Evolutionary conservation across 2,113 vertebrate species (phyloP).

Genomic region (Albula glossodonta): DNA sequence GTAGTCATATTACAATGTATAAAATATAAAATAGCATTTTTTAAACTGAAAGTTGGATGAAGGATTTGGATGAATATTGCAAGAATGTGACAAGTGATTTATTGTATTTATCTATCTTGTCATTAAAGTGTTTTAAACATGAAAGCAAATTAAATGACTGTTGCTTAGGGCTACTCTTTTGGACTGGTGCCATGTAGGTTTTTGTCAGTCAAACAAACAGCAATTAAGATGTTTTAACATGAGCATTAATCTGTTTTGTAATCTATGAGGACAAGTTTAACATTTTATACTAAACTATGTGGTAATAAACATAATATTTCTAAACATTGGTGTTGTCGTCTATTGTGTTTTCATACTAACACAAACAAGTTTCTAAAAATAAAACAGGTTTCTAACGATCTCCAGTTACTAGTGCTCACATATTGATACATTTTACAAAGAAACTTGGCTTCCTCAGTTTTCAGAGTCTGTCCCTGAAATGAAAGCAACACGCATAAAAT

Average conservation of each 20-base stretch:
- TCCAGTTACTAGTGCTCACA: neutral
- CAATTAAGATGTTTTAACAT: neutral
- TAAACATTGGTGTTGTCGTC: slow-evolving; percentile 6
- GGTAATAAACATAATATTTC: slow-evolving; percentile 52
- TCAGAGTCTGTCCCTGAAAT: neutral
- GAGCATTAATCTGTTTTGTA: slow-evolving; percentile 41
- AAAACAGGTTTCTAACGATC: neutral
- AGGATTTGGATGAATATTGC: neutral
- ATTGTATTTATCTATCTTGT: neutral
- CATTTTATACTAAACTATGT: slow-evolving; percentile 57
- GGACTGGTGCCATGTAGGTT: slow-evolving; percentile 1
- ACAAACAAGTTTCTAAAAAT: neutral
- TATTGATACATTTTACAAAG: neutral
- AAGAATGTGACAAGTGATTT: neutral
- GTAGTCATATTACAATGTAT: slow-evolving; percentile 1
- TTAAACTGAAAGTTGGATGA: neutral
- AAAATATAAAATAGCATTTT: neutral
- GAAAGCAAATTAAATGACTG: neutral
- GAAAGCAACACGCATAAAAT: neutral
- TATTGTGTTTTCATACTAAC: neutral
- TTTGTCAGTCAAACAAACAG: neutral
- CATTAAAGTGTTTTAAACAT: neutral
- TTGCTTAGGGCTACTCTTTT: neutral
- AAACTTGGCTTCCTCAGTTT: neutral
- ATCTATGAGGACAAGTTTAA: slow-evolving; percentile 47